Base-by-base conservation (phyloP, 2,113 vertebrate species). In the Carassius carassius region DNA sequence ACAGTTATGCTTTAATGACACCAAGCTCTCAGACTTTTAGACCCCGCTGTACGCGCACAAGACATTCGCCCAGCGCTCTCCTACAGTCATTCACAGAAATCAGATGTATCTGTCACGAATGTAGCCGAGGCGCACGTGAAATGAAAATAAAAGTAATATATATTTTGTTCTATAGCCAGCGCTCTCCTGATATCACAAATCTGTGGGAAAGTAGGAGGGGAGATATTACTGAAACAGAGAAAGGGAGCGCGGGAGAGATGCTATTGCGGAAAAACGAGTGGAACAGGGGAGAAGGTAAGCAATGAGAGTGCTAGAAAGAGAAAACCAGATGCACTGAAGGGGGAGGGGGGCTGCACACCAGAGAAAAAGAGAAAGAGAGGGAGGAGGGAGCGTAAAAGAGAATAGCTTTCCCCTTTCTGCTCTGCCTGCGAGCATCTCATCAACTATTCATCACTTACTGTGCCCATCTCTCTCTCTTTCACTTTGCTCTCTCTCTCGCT, bases 361-460 rank as follows among this genome's bases (percentile, higher is more conserved):
- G 47, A 49, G 17, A 44, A 23, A 58, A 16, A 77, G 49, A 76
- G 80, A 82, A 58, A 70, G 73, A 73, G 65, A 17, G 32, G 74
- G 37, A 81, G 19, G 25, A 58, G 72, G 56, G 82, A 75, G 51
- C 51, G 51, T 63, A 82, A 74, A 86, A 82, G 88, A 87, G 85
- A 92, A 92, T 90, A 92, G 90, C 90, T 92, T 89, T 92, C 89
- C 91, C 74, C 89, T 87, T 88, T 90, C 88, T 84, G 62, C 89
- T 94, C 88, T 93, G 91, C 91, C 93, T 83, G 86, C 92, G 86
- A 94, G 94, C 90, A 82, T 88, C 91, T 94, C 91, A 94, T 94
- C 92, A 94, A 94, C 91, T 93, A 94, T 94, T 93, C 90, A 94
- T 94, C 90, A 92, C 84, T 86, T 91, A 89, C 84, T 92, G 85